Evolutionary conservation across 2,797 vertebrate species (phyloP), one percentile per base, ranked within the genome.

Genomic region (Megaceryle alcyon): DNA sequence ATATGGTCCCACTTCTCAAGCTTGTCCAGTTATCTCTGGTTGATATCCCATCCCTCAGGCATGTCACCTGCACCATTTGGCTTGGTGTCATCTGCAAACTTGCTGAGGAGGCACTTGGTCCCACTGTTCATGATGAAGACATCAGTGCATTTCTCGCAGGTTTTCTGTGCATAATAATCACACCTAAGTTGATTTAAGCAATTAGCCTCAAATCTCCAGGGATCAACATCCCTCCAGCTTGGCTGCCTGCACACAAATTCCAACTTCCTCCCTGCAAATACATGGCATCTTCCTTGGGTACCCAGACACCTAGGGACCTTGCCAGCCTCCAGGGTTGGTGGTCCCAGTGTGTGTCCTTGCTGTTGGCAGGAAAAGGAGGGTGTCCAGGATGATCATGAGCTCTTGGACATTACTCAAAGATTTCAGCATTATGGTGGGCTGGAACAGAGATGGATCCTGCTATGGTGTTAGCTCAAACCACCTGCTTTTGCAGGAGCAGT

Each of bases 381-480:
- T 46, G 28, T 25, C 25, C 73, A 54, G 17, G 6, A 12, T 3
- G 21, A 21, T 43, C 21, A 7, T 18, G 7, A 7, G 37, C 14
- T 48, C 46, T 44, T 57, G 44, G 77, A 20, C 22, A 72, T 19
- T 21, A 46, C 25, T 86, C n/a, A 41, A 53, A 57, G 60, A 44
- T 31, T 49, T 56, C 86, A 61, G 68, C 31, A 7, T 39, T 14
- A 1, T 0, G 0, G 21, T 10, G 25, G 41, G 28, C 14, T 61
- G 51, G 29, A 31, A 25, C 1, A 3, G 43, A 69, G 49, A 33
- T 2, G 5, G 54, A 56, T 69, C 29, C 44, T 68, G 39, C 2
- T 1, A 25, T 0, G 4, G 5, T 1, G 1, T 33, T 31, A 29
- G 6, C 48, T 65, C 80, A 59, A 43, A 28, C 15, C 9, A 0